Evolutionary conservation across 2,888 invertebrate genomes (phyloP), one percentile per base, ranked within the genome.

Genomic region (Drosophila phalerata): DNA sequence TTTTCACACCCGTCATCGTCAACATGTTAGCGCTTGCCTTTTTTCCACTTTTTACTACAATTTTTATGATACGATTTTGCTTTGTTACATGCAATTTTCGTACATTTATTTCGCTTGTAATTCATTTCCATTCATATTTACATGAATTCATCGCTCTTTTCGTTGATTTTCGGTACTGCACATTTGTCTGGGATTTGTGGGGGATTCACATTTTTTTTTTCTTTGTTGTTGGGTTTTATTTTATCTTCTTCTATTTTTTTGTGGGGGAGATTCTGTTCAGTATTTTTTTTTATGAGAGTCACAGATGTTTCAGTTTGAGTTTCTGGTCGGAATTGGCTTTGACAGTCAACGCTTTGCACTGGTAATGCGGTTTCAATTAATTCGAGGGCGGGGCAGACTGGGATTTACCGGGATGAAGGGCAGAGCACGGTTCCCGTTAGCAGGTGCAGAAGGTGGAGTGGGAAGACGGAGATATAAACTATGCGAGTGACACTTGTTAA

Each of bases 71-170:
- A 52, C 57, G 51, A 22, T 85, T 79, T 77, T 57, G 76, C 69
- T 73, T 81, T 85, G 80, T 80, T 87, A 71, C 73, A 64, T 77
- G 76, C 87, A 74, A 76, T 85, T 85, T 82, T 79, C 75, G 77
- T 81, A 85, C 87, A 85, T 85, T 85, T 87, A 85, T 85, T 82
- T 80, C 69, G 74, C 85, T 80, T 87, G 87, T 85, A 87, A 85
- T 85, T 87, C 87, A 85, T 85, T 85, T 85, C 81, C 82, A 85
- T 85, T 85, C 85, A 85, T 87, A 87, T 85, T 87, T 82, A 85
- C 82, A 82, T 77, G 78, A 51, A 70, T 73, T 62, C 73, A 79
- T 84, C 77, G 81, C 60, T 55, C 61, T 64, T 70, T 48, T 66
- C 58, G 58, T 60, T 52, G 37, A 73, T 60, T 77, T 74, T 71